Percentiles rank a stretch among this genome's conserved stretches.
phyloP scores from a whole-genome alignment of 1,140 invertebrate species.

The Temnothorax nylanderi region DNA sequence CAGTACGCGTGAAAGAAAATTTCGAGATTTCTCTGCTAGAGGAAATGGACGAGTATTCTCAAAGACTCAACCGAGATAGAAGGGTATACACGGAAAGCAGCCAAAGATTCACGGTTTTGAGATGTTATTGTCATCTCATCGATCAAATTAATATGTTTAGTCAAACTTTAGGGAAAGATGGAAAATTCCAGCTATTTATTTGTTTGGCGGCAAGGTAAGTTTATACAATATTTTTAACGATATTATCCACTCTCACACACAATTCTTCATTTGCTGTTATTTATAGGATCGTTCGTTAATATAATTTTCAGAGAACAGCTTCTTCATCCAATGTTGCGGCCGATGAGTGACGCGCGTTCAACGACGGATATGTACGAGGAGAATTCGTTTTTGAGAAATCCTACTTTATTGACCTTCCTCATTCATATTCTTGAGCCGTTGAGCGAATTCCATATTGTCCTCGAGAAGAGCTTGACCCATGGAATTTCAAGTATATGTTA shows the following conservation, averaged over 20 bases:
- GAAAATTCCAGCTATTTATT: constrained; percentile 98
- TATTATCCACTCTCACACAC: not conserved
- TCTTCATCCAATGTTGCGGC: constrained; percentile 94
- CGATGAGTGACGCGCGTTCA: constrained; percentile 94
- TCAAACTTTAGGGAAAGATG: constrained; percentile 97
- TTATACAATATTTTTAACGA: not conserved
- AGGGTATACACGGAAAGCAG: constrained; percentile 82
- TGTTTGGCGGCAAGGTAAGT: constrained; percentile 89
- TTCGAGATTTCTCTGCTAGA: constrained; percentile 91
- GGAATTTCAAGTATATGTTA: constrained; percentile 90
- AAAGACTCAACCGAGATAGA: constrained; percentile 80
- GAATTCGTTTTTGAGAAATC: constrained; percentile 95
- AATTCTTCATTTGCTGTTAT: not conserved
- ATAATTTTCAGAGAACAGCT: constrained; percentile 93
- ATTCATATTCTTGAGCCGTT: constrained; percentile 96
- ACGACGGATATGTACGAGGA: constrained; percentile 98
- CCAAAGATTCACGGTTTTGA: constrained; percentile 89
- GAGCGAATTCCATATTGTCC: constrained; percentile 96
- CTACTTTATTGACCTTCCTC: constrained; percentile 94
- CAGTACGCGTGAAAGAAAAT: constrained; percentile 94
- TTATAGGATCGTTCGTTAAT: not conserved
- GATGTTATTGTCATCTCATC: constrained; percentile 92
- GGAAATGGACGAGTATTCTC: constrained; percentile 85
- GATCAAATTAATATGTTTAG: constrained; percentile 94
- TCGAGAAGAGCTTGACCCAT: constrained; percentile 97